Base-by-base conservation (phyloP, 2,113 vertebrate species). In the Grammomys dolichurus region DNA sequence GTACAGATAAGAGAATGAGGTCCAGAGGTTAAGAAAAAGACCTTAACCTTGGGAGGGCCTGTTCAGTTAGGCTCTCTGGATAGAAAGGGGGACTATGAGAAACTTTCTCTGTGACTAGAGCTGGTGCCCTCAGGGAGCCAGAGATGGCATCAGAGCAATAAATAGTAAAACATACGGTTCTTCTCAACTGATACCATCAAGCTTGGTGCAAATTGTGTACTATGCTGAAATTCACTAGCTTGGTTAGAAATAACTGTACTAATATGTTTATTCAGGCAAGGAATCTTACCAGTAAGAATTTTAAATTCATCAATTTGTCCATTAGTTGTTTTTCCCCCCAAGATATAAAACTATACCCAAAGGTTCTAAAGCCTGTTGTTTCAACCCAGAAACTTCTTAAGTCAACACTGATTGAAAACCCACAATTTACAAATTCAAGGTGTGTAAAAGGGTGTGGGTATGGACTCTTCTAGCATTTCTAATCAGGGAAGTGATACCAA, bases 21-120 rank as follows among this genome's bases (percentile, higher is more conserved):
- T 24, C 24, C 77, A 90, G 26, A 80, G 11, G 4, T 88, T 95
- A 92, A 86, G 82, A 80, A 90, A 76, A 43, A 84, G 81, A 63
- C 81, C 13, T 84, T 43, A 63, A 63, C n/a, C 81, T 43, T 28
- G 36, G 31, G 73, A 73, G 13, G 78, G 78, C 60, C 0, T 46
- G 40, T 89, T 75, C 46, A 93, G 67, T 11, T 28, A 94, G 60
- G 67, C 7, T 89, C 43, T 91, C 60, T 90, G 69, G 31, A 65
- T 91, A 40, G 20, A 69, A 88, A 43, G 78, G n/a, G 14, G 43
- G 13, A 11, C 19, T n/a, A 20, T 1, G 36, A 28, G 73, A 28
- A 11, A 36, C 69, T 63, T 13, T 56, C n/a, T 48, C 26, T n/a
- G 4, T 46, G 22, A 70, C 73, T 43, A 65, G 24, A 60, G 60